Evolutionary conservation across 2,797 vertebrate species (phyloP).

Genomic region (Pachyuromys duprasi): DNA sequence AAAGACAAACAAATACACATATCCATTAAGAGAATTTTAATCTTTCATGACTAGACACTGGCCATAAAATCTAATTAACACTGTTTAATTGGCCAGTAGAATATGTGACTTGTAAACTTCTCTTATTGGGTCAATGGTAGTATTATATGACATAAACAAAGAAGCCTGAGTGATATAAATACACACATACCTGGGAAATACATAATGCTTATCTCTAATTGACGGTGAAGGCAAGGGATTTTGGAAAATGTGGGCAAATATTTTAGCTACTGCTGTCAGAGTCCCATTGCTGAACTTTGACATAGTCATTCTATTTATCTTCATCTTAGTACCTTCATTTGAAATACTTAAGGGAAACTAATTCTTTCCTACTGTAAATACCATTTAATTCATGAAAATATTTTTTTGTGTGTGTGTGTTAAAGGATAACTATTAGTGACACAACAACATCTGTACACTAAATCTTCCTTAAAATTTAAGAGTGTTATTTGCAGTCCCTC

Average conservation of each 20-base stretch:
- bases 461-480: background rate
- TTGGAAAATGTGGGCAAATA: background rate
- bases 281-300: background rate
- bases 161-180: background rate
- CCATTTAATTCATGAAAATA: background rate
- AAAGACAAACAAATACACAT: background rate
- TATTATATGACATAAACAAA: background rate
- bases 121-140: background rate
- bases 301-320: background rate
- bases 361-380: background rate
- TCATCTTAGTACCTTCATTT: background rate
- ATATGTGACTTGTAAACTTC: background rate
- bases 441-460: background rate
- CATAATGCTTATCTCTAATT: background rate
- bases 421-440: background rate
- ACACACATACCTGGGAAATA: background rate
- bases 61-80: background rate
- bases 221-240: background rate
- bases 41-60: background rate
- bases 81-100: background rate
- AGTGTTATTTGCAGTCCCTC: fast-evolving
- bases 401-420: background rate
- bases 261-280: background rate
- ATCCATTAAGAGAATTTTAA: background rate
- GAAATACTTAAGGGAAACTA: background rate